These are phyloP conservation scores for Trachythela sp. DNA, from an alignment of 64 coral and sea anemone genomes.

Conservation along the genomic window DNA sequence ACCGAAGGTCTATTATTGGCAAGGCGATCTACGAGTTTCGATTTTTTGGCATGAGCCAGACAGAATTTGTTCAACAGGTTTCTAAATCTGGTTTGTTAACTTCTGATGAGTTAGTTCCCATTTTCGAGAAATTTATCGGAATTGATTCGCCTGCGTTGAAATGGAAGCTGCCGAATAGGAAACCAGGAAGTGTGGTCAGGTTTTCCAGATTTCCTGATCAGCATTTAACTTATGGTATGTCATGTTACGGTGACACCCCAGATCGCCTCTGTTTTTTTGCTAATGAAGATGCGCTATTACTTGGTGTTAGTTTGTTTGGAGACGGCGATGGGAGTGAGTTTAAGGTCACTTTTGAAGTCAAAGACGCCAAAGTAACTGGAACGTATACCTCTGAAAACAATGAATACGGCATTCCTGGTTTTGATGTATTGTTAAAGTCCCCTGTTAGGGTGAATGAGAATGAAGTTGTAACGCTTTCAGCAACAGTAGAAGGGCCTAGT, in stretches of 20 bases:
- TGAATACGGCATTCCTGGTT: not conserved
- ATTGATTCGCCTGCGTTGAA: not conserved
- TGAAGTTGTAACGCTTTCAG: not conserved
- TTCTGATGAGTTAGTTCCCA: not conserved
- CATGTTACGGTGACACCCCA: no score
- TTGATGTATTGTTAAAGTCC: not conserved
- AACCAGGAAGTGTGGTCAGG: no score
- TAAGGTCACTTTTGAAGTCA: no score
- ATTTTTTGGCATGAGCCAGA: not conserved
- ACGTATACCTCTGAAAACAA: not conserved
- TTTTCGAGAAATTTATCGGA: not conserved
- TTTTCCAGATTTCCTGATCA: not conserved
- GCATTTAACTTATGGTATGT: no score
- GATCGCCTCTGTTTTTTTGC: no score
- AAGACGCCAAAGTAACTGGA: no score
- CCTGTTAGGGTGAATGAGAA: not conserved
- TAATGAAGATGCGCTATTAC: no score
- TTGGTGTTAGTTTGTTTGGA: no score
- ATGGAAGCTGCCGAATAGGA: not conserved
- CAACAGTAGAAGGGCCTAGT: no score
- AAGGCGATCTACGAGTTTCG: not conserved
- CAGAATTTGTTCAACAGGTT: not conserved
- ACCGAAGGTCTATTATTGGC: not conserved
- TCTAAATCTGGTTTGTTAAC: not conserved
- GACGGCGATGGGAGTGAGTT: no score